A percentile compares a stretch with the other conserved stretches of the same genome.
These are phyloP conservation scores for Leptinotarsa texana DNA, from an alignment of 1,140 invertebrate genomes.

Conservation along the genomic window DNA sequence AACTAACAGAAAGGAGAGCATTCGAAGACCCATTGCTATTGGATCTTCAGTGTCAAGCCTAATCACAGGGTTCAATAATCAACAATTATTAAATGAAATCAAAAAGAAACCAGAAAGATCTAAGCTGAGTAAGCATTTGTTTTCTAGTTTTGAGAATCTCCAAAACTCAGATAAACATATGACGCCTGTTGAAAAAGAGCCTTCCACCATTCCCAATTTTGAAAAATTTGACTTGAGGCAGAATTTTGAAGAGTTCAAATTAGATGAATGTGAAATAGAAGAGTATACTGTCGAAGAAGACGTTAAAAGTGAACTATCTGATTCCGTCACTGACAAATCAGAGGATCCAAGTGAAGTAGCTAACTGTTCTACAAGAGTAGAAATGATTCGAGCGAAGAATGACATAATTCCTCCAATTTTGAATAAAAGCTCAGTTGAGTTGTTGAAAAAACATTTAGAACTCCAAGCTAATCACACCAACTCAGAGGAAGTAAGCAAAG, in stretches of 20 bases:
- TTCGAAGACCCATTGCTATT: constrained; percentile 53
- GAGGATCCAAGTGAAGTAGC: constrained; percentile 11
- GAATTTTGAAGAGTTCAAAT: constrained; percentile 79
- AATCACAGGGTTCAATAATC: constrained; percentile 63
- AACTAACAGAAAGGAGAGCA: constrained; percentile 27
- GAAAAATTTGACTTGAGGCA: constrained; percentile 70
- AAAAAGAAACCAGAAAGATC: constrained; percentile 42
- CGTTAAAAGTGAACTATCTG: constrained; percentile 35
- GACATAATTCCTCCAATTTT: constrained; percentile 39
- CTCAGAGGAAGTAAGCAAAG: constrained; percentile 19
- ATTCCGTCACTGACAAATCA: constrained; percentile 9
- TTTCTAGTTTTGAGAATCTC: constrained; percentile 53
- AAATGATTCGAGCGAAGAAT: constrained; percentile 44
- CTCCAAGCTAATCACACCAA: constrained; percentile 37
- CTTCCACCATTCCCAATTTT: constrained; percentile 38
- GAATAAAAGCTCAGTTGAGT: constrained; percentile 44
- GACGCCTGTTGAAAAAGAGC: constrained; percentile 44
- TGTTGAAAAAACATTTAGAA: constrained; percentile 49
- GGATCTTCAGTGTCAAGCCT: constrained; percentile 65
- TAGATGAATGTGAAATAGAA: constrained; percentile 73
- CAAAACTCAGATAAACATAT: constrained; percentile 52
- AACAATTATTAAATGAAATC: constrained; percentile 50
- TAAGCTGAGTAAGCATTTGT: constrained; percentile 42
- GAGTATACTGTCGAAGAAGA: constrained; percentile 48
- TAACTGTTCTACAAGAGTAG: constrained; percentile 35